Evolutionary conservation across 1,140 invertebrate species (phyloP).

Genomic region (Sitobion miscanthi): DNA sequence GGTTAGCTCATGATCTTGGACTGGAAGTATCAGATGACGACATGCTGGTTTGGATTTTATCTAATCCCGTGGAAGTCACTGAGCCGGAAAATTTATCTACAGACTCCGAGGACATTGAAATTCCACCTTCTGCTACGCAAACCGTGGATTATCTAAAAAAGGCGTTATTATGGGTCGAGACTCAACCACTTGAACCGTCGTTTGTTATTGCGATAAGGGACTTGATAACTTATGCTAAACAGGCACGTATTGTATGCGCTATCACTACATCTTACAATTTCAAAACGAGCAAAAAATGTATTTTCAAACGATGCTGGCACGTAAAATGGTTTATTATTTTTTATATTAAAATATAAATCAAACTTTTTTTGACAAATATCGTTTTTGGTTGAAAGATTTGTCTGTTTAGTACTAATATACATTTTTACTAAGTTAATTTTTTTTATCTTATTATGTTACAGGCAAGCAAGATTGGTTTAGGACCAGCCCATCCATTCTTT

Average conservation of each 20-base stretch:
- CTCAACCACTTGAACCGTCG: conserved; percentile 66
- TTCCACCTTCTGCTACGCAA: conserved; percentile 63
- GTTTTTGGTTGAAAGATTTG: neutral
- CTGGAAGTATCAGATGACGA: conserved; percentile 64
- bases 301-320: conserved; percentile 45
- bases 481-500: conserved; percentile 77
- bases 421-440: neutral
- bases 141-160: conserved; percentile 63
- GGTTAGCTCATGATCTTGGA: conserved; percentile 63
- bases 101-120: conserved; percentile 59
- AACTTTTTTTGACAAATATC: conserved; percentile 33
- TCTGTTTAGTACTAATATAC: neutral
- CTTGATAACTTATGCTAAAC: conserved; percentile 62
- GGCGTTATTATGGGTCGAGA: conserved; percentile 67
- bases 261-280: conserved; percentile 44
- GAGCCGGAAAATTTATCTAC: conserved; percentile 57
- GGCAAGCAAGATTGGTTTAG: conserved; percentile 89
- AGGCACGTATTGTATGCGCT: conserved; percentile 60
- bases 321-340: conserved; percentile 42
- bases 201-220: conserved; percentile 65
- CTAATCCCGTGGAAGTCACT: conserved; percentile 53
- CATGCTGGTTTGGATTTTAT: conserved; percentile 63
- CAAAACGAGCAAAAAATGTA: conserved; percentile 41
- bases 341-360: conserved; percentile 13
- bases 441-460: conserved; percentile 68